These are phyloP conservation scores for Carollia perspicillata DNA, from an alignment of 2,113 vertebrate genomes.

Conservation along the genomic window DNA sequence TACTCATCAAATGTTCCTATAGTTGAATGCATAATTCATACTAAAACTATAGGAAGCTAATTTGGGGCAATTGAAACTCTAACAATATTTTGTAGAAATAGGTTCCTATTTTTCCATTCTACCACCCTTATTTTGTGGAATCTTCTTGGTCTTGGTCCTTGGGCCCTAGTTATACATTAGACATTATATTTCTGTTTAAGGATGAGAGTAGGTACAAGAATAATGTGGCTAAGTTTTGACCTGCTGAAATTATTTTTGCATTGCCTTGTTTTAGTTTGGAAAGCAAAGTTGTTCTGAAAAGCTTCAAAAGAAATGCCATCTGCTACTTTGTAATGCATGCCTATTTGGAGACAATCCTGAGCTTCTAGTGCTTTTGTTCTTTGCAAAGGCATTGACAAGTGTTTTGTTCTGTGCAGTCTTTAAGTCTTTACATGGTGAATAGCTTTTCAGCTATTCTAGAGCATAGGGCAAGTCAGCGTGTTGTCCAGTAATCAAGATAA, in stretches of 20 bases:
- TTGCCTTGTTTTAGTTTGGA: background rate
- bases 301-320: background rate
- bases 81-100: background rate
- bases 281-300: background rate
- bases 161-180: background rate
- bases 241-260: background rate
- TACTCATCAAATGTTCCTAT: background rate
- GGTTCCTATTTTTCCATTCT: background rate
- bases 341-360: background rate
- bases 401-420: background rate
- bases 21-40: background rate
- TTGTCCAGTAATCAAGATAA: background rate
- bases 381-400: background rate
- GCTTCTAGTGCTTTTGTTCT: background rate
- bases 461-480: background rate
- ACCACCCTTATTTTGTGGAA: background rate
- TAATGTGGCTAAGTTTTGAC: background rate
- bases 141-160: background rate
- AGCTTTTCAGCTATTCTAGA: background rate
- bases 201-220: background rate
- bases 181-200: background rate
- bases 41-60: background rate
- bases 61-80: background rate
- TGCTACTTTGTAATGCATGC: background rate
- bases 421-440: background rate